Conservation (phyloP, 2,888 invertebrate genomes). For the Eulithis testata region DNA sequence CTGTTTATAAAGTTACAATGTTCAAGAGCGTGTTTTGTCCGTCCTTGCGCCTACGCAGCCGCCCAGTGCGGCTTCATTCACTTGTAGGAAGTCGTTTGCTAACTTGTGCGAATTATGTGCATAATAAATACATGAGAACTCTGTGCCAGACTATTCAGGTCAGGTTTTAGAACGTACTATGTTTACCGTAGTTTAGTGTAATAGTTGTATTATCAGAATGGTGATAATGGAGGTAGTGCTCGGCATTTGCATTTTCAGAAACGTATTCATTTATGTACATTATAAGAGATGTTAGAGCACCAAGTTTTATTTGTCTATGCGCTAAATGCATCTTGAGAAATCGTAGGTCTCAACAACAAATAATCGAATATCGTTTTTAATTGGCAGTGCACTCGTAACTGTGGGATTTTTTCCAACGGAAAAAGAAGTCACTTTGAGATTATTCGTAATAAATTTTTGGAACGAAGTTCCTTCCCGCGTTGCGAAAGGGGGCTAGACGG, state of each 20-base stretch:
- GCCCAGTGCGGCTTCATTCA: conserved; percentile 29
- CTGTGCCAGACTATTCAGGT: conserved; percentile 16
- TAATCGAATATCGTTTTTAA: background rate
- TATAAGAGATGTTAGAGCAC: too few species aligned
- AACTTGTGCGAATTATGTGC: conserved; percentile 34
- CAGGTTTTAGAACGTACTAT: conserved; percentile 11
- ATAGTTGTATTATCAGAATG: conserved; percentile 10
- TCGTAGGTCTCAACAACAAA: too few species aligned
- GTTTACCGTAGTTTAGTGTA: conserved; percentile 11
- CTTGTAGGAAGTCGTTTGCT: conserved; percentile 36
- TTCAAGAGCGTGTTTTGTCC: conserved; percentile 18
- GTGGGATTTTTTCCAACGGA: too few species aligned
- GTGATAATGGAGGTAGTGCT: too few species aligned
- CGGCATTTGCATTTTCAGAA: too few species aligned
- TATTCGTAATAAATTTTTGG: too few species aligned
- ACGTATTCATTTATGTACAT: too few species aligned
- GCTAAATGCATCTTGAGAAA: too few species aligned
- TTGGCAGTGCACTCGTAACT: background rate
- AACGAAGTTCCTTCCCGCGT: too few species aligned
- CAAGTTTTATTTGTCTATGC: too few species aligned
- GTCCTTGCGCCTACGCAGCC: conserved; percentile 35
- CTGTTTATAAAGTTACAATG: conserved; percentile 11
- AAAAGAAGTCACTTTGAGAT: too few species aligned
- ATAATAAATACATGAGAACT: conserved; percentile 29
- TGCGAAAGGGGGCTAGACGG: too few species aligned